A percentile compares a stretch with the other conserved stretches of the same genome.
These are phyloP conservation scores for Syngnathus acus DNA, from an alignment of 2,797 vertebrate species.

Conservation along the genomic window DNA sequence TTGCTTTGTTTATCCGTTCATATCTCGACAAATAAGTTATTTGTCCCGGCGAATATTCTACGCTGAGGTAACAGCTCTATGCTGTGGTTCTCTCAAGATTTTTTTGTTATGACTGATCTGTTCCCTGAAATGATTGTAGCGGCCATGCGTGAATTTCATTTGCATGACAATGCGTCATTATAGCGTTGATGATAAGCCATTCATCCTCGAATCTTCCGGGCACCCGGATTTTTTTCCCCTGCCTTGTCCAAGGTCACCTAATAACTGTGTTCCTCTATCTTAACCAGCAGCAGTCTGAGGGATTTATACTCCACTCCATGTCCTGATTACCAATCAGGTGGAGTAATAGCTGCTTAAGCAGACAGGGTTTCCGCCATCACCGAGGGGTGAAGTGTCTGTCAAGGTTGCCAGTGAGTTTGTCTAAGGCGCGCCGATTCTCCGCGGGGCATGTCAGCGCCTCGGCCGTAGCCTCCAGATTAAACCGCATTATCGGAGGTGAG, in stretches of 20 bases:
- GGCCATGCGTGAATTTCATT: constrained; percentile 44
- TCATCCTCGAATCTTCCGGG: constrained; percentile 18
- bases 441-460: constrained; percentile 37
- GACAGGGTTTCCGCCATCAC: constrained; percentile 60
- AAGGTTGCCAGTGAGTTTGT: constrained; percentile 56
- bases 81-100: not conserved
- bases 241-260: constrained; percentile 66
- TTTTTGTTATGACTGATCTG: constrained; percentile 5
- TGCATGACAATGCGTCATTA: constrained; percentile 66
- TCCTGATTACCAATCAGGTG: constrained; percentile 72
- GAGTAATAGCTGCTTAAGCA: constrained; percentile 68
- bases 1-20: not conserved
- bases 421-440: constrained; percentile 23
- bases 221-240: constrained; percentile 23
- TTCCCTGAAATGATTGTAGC: constrained; percentile 18
- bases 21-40: constrained; percentile 3
- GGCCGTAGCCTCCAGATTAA: constrained; percentile 51
- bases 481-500: constrained; percentile 26
- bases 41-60: not conserved
- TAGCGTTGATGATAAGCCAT: constrained; percentile 53
- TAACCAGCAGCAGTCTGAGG: constrained; percentile 52
- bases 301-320: constrained; percentile 62
- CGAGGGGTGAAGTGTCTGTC: constrained; percentile 67
- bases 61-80: not conserved
- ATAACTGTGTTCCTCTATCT: constrained; percentile 57